These are phyloP conservation scores for Microtus montanus DNA, from an alignment of 2,113 vertebrate species.

Conservation along the genomic window DNA sequence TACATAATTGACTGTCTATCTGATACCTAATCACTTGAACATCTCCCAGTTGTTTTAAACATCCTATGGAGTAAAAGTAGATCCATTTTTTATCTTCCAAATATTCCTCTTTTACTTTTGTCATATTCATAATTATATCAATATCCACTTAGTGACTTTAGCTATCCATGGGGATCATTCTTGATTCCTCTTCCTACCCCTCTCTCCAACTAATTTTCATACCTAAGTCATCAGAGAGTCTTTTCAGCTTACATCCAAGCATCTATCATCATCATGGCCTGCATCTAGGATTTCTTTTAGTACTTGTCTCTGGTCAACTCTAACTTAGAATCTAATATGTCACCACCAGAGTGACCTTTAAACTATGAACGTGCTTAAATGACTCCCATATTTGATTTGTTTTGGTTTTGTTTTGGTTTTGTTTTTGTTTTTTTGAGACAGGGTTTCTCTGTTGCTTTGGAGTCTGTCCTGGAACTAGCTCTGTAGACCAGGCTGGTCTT, in stretches of 20 bases:
- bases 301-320: not conserved
- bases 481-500: too few species aligned
- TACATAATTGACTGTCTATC: not conserved
- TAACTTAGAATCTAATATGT: not conserved
- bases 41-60: not conserved
- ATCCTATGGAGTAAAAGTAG: not conserved
- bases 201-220: not conserved
- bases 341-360: not conserved
- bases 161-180: not conserved
- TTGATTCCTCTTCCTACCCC: not conserved
- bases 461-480: too few species aligned
- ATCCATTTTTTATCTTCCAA: not conserved
- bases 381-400: not conserved
- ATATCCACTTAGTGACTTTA: not conserved
- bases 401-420: too few species aligned
- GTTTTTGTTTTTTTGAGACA: too few species aligned
- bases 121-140: slow-evolving; percentile 7
- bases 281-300: not conserved
- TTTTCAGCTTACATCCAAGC: not conserved
- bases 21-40: not conserved
- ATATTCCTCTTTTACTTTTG: not conserved
- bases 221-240: not conserved
- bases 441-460: too few species aligned
- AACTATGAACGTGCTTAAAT: not conserved
- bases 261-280: not conserved